These are phyloP conservation scores for Nothobranchius kuhntae DNA, from an alignment of 2,113 vertebrate genomes.

Conservation along the genomic window DNA sequence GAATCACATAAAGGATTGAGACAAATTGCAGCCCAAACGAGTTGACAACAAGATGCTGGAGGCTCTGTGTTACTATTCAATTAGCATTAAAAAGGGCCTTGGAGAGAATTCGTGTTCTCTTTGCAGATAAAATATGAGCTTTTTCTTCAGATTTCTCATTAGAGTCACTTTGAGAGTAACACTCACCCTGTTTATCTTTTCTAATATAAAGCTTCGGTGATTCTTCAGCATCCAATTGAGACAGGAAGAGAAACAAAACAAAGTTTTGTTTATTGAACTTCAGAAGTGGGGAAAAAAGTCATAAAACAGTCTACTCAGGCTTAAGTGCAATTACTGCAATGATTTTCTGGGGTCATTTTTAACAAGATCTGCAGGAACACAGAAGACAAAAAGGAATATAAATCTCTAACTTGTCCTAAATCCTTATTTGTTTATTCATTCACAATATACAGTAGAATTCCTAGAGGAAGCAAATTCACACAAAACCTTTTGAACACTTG, in stretches of 20 bases:
- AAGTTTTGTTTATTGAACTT: slow-evolving; percentile 48
- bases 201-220: slow-evolving; percentile 60
- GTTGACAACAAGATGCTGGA: slow-evolving; percentile 79
- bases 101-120: slow-evolving; percentile 73
- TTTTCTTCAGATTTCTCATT: slow-evolving; percentile 76
- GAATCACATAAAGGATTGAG: slow-evolving; percentile 80
- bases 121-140: slow-evolving; percentile 79
- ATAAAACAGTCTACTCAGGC: too few species aligned
- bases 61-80: slow-evolving; percentile 81
- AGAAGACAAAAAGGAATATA: too few species aligned
- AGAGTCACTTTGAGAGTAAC: slow-evolving; percentile 74
- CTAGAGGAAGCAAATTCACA: too few species aligned
- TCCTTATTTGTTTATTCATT: too few species aligned
- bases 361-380: too few species aligned
- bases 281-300: too few species aligned
- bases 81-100: slow-evolving; percentile 81
- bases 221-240: slow-evolving; percentile 59
- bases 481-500: too few species aligned
- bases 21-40: slow-evolving; percentile 80
- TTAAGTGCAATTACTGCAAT: too few species aligned
- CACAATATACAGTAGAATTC: too few species aligned
- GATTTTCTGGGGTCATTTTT: too few species aligned
- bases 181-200: slow-evolving; percentile 73
- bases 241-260: slow-evolving; percentile 34
- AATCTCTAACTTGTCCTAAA: too few species aligned